Base-by-base conservation (phyloP, 1,140 invertebrate genomes). In the Achroia grisella region DNA sequence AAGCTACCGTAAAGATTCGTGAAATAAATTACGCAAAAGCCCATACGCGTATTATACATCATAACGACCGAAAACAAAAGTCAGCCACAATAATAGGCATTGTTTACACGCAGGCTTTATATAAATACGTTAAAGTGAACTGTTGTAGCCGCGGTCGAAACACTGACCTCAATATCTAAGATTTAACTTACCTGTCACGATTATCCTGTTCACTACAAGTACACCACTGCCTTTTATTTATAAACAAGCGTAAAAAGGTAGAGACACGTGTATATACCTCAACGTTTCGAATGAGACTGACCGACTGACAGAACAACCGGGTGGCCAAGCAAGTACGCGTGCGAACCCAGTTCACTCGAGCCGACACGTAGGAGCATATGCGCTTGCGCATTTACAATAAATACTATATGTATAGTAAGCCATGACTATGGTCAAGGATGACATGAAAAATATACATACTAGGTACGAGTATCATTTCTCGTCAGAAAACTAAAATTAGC, bases 101-200 rank as follows among this genome's bases (percentile, higher is more conserved):
- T 63, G 49, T 63, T 60, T 60, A 57, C 39, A 50, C 36, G 10
- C 17, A 32, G 35, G 17, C 33, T 30, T 41, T 17, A 32, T 13
- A 17, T 37, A 13, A 37, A 37, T 37, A 13, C 44, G 17, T 44
- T 17, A 9, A 44, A 39, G 33, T 28, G 10, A 23, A 37, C 15
- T 43, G 30, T 46, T 35, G 46, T 32, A 46, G 55, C 49, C 50
- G 17, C 46, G 39, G 32, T 50, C 28, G 35, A 50, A 50, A 60
- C 53, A 54, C 45, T 64, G 54, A 71, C 64, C 69, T 71, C 60
- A 60, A 75, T 79, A 45, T 23, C 6, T 51, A 46, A 62, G 53
- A 63, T 58, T 51, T 58, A 63, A 66, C 77, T 77, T 59, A 81
- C 77, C 73, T 71, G 60, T 68, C 62, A 71, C 63, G 52, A 44